phyloP scores from a whole-genome alignment of 2,113 vertebrate genomes.

The Climacteris rufus region DNA sequence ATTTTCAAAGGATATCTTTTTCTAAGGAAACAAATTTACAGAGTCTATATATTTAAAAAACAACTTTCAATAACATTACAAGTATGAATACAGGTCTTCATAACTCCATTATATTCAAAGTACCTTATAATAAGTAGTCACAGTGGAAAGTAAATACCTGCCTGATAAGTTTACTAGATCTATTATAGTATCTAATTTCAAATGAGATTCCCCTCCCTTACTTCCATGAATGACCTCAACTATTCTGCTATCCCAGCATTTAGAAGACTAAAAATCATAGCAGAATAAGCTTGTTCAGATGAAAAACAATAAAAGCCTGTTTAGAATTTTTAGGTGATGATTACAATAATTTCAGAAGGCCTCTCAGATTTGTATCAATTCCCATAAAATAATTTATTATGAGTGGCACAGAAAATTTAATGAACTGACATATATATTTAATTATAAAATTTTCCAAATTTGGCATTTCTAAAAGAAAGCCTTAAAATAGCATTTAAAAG shows the following conservation, averaged over 20 bases:
- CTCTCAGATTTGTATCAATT: neutral
- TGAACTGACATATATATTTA: neutral
- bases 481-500: neutral
- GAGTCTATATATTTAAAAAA: neutral
- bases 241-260: constrained; percentile 1
- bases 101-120: neutral
- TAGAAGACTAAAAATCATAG: neutral
- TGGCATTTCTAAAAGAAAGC: neutral
- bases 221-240: constrained; percentile 22
- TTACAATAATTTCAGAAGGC: neutral
- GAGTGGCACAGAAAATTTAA: neutral
- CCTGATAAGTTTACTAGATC: neutral
- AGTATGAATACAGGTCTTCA: neutral
- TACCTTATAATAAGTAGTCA: neutral
- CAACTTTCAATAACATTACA: neutral
- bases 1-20: neutral
- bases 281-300: neutral
- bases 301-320: neutral
- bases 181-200: neutral
- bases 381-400: neutral
- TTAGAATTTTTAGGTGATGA: neutral
- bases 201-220: neutral
- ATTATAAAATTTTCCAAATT: neutral
- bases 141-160: neutral
- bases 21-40: neutral